Evolutionary conservation across 1,140 invertebrate genomes (phyloP), one percentile per base, ranked within the genome.

Genomic region (Drosophila murphyi): DNA sequence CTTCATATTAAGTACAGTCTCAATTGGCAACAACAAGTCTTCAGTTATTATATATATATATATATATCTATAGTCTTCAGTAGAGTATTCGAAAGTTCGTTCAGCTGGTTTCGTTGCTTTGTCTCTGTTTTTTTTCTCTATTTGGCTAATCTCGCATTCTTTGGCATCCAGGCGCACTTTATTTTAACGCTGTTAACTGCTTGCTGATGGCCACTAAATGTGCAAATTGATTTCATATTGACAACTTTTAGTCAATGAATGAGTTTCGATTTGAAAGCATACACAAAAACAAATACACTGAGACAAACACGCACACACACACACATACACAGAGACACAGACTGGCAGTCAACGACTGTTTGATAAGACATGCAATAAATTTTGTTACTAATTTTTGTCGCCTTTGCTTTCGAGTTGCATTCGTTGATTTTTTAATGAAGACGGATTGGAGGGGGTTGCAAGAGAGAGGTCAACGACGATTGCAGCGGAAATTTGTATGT

Each of bases 351-450:
- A 37, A 41, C 32, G 41, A 41, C 20, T 50, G 54, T n/a, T 37
- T 67, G 71, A 73, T 78, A 79, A 77, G 76, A 80, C 32, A 78
- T 56, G 79, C 72, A 82, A 87, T 87, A 87, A 87, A 87, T 87
- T 80, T 68, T 77, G 68, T 80, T 73, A 86, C 79, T 87, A 82
- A 87, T 87, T 87, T 86, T 87, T 87, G 79, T 87, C 61, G 76
- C 69, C 52, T 82, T 51, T 68, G 75, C 70, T 78, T 63, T 78
- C 50, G 48, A 52, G n/a, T 28, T 65, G 35, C 68, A 69, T 87
- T 68, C 72, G 61, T 35, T 70, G 35, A 32, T 45, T 7, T 61
- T 63, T 61, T 79, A 82, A 87, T 88, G 72, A 86, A 79, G 72
- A n/a, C 20, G 3, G 39, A 20, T 7, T 3, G 51, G 47, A 31